Base-by-base conservation (phyloP, 37 sponge, comb jelly and placozoan genomes). In the Hormiphora californensis region DNA sequence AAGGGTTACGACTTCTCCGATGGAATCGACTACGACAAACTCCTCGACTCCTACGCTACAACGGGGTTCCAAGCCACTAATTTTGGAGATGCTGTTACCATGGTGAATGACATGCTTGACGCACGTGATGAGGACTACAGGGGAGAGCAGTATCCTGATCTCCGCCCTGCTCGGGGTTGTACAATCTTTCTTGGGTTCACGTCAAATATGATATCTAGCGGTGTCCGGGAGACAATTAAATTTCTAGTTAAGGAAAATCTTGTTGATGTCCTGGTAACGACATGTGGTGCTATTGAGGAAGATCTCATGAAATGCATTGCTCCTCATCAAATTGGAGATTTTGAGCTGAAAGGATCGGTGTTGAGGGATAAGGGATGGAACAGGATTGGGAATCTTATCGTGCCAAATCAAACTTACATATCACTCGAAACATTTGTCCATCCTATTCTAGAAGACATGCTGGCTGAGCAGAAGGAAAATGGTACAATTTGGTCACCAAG, bases 181-280 rank as follows among this genome's bases (percentile, higher is more conserved):
- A 94, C 99, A 25, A 90, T 98, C 0, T 98, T 98, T 55, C 92
- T 98, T n/a, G 99, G 99, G 53, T 98, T 92, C 57, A 98, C 99
- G 0, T 93, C 94, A 62, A 98, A 98, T 63, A 57, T 95, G 68
- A 98, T 98, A 5, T 93, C 95, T 0, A 92, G 91, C 55, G 99
- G 99, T 0, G 62, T 91, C 22, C 88, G 99, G 41, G 95, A 98
- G 15, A 88, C 90, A 0, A 55, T 98, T 12, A 69, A 94, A 39
- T 98, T 89, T 86, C 90, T 98, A 37, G 94, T 90, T 17, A 46
- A 98, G 85, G 69, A 98, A 59, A 94, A 93, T 69, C 90, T 98
- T 93, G 99, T 95, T 19, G 99, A 98, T 87, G 91, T 91, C 4
- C 32, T 98, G 17, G 99, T 98, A 25, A 91, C 99, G 22, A 89